A percentile compares a stretch with the other conserved stretches of the same genome.
Evolutionary conservation across 2,888 invertebrate genomes (phyloP).

Genomic region (Corbicula japonica): DNA sequence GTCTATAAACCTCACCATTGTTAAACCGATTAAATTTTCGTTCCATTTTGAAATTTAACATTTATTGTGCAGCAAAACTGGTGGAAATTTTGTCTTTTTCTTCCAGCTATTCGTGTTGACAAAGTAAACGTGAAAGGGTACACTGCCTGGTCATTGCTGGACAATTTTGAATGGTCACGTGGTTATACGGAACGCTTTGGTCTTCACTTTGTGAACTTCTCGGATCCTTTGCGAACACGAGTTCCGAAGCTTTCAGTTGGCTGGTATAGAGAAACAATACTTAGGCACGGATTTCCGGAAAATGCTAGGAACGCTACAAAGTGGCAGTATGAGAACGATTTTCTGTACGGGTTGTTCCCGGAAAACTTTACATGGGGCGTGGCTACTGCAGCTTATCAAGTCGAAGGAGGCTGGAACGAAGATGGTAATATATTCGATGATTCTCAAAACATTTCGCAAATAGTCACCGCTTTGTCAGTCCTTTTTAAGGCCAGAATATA

Average conservation of each 20-base stretch:
- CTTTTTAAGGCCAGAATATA: no score
- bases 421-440: no score
- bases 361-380: conserved; percentile 79
- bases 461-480: no score
- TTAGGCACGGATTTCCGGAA: conserved; percentile 72
- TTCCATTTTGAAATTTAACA: no score
- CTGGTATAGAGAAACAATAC: conserved; percentile 75
- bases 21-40: no score
- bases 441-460: no score
- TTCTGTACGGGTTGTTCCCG: conserved; percentile 66
- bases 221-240: conserved; percentile 90
- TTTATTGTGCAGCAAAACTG: no score
- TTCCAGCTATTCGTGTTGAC: conserved; percentile 75
- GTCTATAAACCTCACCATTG: no score
- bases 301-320: conserved; percentile 18
- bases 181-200: conserved; percentile 92
- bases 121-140: conserved; percentile 88
- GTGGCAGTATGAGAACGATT: conserved; percentile 52
- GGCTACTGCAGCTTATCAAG: conserved; percentile 89
- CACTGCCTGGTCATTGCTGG: conserved; percentile 93
- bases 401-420: conserved; percentile 90
- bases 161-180: conserved; percentile 93
- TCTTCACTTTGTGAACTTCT: conserved; percentile 91
- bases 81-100: background rate
- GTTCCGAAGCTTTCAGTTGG: conserved; percentile 90